Base-by-base conservation (phyloP, 1,140 invertebrate species). In the Papilio aristodemus region DNA sequence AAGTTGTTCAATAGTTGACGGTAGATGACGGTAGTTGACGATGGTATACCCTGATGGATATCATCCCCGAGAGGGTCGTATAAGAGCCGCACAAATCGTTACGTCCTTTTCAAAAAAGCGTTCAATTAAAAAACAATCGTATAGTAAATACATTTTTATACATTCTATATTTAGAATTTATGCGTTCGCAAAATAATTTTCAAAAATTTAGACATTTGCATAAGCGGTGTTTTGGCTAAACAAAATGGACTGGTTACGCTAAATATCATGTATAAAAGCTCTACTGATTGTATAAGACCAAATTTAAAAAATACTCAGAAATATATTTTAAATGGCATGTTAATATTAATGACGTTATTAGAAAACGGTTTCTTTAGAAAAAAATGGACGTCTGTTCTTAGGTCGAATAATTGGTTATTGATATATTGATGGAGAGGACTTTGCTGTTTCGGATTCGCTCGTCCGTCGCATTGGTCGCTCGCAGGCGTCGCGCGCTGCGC, bases 381-480 rank as follows among this genome's bases (percentile, higher is more conserved):
- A 90, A 91, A 91, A 90, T 91, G 89, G 89, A 91, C 89, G 89
- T 91, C 71, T 78, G 85, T 90, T 89, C 79, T 87, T 90, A 91
- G 89, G 89, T 91, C 89, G 87, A 89, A 78, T 85, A 79, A 76
- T 85, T 80, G 83, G 80, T 83, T 83, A 81, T 83, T 85, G 79
- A 87, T 81, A 76, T 81, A 77, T 46, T 76, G 79, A 76, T 83
- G 88, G 87, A 86, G 71, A 80, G 84, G 77, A 80, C 77, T 68
- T 71, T 67, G 74, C 77, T 70, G 68, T 71, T 73, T 64, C 57
- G 76, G 78, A 59, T 68, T 54, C 8, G 43, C 67, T 67, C 66
- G 41, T 43, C 64, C 43, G 50, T 67, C n/a, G n/a, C n/a, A n/a
- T n/a, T n/a, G 36, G 54, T 7, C 43, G 19, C 58, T 5, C 27